Evolutionary conservation across 2,797 vertebrate species (phyloP).

Genomic region (Aselliscus stoliczkanus): DNA sequence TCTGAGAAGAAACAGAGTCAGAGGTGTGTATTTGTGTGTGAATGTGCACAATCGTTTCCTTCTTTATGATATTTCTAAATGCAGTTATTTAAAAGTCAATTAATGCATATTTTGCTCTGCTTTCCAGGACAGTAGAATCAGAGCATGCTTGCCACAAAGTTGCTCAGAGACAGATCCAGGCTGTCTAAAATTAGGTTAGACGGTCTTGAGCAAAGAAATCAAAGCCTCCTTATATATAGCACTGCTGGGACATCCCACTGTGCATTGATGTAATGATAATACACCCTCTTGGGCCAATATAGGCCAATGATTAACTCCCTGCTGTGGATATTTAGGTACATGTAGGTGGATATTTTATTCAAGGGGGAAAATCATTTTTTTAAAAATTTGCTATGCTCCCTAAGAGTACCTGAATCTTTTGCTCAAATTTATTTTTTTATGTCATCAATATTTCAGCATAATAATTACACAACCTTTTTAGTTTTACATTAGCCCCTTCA

Average conservation of each 20-base stretch:
- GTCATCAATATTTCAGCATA: not conserved
- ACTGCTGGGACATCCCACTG: slow-evolving; percentile 35
- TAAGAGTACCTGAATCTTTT: not conserved
- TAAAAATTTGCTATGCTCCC: not conserved
- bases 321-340: not conserved
- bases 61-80: slow-evolving; percentile 34
- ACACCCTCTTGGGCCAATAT: not conserved
- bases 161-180: slow-evolving; percentile 50
- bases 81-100: slow-evolving; percentile 30
- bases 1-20: not conserved
- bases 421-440: slow-evolving; percentile 30
- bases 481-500: not conserved
- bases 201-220: slow-evolving; percentile 52
- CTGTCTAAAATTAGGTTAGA: slow-evolving; percentile 69
- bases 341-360: not conserved
- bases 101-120: slow-evolving; percentile 48
- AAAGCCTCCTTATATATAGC: slow-evolving; percentile 69
- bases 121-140: slow-evolving; percentile 55
- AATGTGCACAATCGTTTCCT: not conserved
- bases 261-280: slow-evolving; percentile 24
- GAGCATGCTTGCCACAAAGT: slow-evolving; percentile 42
- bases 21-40: not conserved
- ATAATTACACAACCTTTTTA: not conserved
- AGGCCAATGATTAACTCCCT: not conserved
- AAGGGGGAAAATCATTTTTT: not conserved